Base-by-base conservation (phyloP, 2,113 vertebrate species). In the Shinisaurus crocodilurus region DNA sequence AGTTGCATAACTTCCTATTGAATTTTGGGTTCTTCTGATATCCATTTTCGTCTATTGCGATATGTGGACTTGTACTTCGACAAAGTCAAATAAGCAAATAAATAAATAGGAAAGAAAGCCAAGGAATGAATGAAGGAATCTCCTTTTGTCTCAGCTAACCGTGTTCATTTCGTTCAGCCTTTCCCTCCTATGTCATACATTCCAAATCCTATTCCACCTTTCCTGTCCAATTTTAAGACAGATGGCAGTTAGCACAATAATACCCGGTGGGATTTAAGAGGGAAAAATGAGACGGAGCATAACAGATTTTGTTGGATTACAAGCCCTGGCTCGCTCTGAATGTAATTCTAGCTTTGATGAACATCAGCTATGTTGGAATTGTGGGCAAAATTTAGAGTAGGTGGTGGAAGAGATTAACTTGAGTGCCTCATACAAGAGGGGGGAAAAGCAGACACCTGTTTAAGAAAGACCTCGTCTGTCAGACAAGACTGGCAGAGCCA, bases 401-500 rank as follows among this genome's bases (percentile, higher is more conserved):
- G 50, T 2, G 60, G 85, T 54, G 69, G 29, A 23, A 18, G 57
- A 88, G 86, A 88, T 88, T 88, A 88, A n/a, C 0, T 67, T 63
- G 60, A 92, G 43, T 43, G 5, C 2, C 25, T 6, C 6, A 12
- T 3, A 15, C 75, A 72, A 1, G 65, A 75, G 45, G 29, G 65
- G 63, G 15, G 69, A 74, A 76, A 91, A 43, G 69, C 90, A 86
- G 72, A 45, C 45, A 5, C 23, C 43, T 80, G 70, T 6, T 70
- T 5, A 27, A 12, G 40, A 77, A 67, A 85, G 54, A 75, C n/a
- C 10, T 34, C 9, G 3, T 5, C 16, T n/a, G 93, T 79, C 29
- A 75, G 87, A 2, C 0, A 0, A 60, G 1, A 7, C 60, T 72
- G 43, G 85, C 82, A 0, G 0, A 27, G 29, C 65, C 15, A 12